Base-by-base conservation (phyloP, 2,888 invertebrate species). In the Leptinotarsa haldemani region DNA sequence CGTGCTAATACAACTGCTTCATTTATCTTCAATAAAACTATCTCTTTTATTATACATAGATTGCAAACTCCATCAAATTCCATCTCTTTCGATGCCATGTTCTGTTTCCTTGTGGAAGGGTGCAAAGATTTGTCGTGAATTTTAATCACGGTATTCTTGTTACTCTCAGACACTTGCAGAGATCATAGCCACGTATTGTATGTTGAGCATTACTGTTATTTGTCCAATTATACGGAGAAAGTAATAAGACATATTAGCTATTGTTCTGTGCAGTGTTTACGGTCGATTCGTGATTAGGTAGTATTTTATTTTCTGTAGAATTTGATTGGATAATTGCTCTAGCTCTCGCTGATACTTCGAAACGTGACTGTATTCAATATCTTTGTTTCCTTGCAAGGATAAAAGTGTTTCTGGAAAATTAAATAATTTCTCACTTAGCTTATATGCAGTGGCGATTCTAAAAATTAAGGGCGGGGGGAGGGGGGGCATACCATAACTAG, bases 141-240 rank as follows among this genome's bases (percentile, higher is more conserved):
- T 58, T 46, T 56, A 68, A 56, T 68, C 68, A 68, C 56, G 68
- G 58, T 58, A 56, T 46, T 20, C 58, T 68, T 46, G 68, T 56
- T 68, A 40, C 20, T 30, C 68, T 20, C 56, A 58, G 68, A 68
- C 68, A 68, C 56, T 68, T 58, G 46, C 46, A 22, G 56, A 68
- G 56, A 68, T 68, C 56, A 68, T 68, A 47, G 22, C 68, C 72
- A 73, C 72, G 72, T 73, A 73, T 73, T 73, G 30, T 73, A 61
- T 73, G 72, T 73, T 52, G 63, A 30, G 64, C 72, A 73, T 73
- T 63, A 73, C 72, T 73, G 72, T 73, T 73, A 73, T 73, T 73
- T 73, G 72, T 73, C 64, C 72, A 73, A 73, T 73, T 73, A 68
- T 64, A 68, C 56, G 58, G 72, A 50, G 68, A 68, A 73, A 68